Evolutionary conservation across 2,797 vertebrate species (phyloP).

Genomic region (Sylvilagus floridanus): DNA sequence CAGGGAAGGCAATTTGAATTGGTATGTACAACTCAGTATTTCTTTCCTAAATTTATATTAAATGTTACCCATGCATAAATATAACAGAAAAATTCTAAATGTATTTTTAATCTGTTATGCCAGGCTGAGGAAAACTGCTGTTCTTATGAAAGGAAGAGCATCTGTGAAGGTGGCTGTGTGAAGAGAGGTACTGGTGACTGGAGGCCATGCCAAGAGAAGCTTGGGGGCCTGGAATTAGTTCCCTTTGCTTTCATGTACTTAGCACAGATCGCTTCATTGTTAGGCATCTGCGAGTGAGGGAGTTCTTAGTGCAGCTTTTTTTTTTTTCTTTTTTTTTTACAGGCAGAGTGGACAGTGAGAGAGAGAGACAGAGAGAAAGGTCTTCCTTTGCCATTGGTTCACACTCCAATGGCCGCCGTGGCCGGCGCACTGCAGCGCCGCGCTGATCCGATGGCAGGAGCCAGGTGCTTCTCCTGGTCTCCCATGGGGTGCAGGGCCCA

Average conservation of each 20-base stretch:
- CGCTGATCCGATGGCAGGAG: too few species aligned
- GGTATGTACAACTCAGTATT: not conserved
- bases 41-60: slow-evolving; percentile 13
- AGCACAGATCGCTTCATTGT: not conserved
- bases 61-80: not conserved
- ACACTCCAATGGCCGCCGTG: too few species aligned
- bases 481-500: too few species aligned
- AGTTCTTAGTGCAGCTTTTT: not conserved
- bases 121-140: not conserved
- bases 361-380: too few species aligned
- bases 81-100: not conserved
- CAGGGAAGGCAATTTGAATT: not conserved
- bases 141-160: not conserved
- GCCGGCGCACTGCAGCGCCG: too few species aligned
- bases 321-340: not conserved
- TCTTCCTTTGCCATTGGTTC: too few species aligned
- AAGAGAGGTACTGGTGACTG: not conserved
- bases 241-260: not conserved
- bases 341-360: too few species aligned
- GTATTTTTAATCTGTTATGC: not conserved
- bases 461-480: too few species aligned
- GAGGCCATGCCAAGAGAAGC: not conserved
- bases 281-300: not conserved
- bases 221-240: not conserved
- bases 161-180: not conserved